These are phyloP conservation scores for Aphelocoma californica DNA, from an alignment of 2,797 vertebrate genomes.

Conservation along the genomic window DNA sequence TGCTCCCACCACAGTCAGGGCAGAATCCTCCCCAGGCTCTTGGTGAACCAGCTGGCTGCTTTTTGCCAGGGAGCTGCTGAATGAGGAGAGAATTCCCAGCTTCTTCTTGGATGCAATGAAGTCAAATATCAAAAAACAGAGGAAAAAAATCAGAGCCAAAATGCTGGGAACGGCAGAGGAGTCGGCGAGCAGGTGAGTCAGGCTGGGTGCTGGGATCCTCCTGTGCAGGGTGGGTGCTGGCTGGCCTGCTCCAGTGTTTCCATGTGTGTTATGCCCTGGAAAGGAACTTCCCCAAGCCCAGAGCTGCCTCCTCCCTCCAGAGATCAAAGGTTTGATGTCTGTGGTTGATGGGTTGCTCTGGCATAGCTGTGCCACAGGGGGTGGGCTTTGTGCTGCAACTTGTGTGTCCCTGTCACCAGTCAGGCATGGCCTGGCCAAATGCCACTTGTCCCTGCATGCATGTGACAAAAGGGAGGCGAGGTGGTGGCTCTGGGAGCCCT, in stretches of 20 bases:
- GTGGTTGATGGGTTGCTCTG: neutral
- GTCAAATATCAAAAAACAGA: slow-evolving; percentile 85
- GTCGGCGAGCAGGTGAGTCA: slow-evolving; percentile 83
- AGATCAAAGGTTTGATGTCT: neutral
- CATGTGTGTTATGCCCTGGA: neutral
- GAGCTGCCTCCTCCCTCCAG: neutral
- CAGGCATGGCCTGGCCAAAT: neutral
- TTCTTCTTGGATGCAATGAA: slow-evolving; percentile 88
- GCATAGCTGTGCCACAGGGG: neutral
- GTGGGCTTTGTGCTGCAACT: neutral
- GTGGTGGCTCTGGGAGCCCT: neutral
- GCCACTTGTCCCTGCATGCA: rapidly evolving
- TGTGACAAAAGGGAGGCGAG: neutral
- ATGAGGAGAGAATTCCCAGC: slow-evolving; percentile 85
- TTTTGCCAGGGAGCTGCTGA: slow-evolving; percentile 86
- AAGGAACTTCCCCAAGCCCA: neutral
- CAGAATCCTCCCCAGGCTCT: neutral
- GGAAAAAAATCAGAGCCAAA: slow-evolving; percentile 92
- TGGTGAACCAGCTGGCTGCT: neutral
- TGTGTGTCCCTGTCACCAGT: neutral
- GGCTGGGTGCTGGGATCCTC: neutral
- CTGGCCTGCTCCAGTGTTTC: neutral
- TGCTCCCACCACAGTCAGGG: rapidly evolving
- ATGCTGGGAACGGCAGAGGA: slow-evolving; percentile 89
- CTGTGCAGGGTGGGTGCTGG: neutral